phyloP scores from a whole-genome alignment of 2,888 invertebrate genomes.

The Mesopsocus fuscifrons region DNA sequence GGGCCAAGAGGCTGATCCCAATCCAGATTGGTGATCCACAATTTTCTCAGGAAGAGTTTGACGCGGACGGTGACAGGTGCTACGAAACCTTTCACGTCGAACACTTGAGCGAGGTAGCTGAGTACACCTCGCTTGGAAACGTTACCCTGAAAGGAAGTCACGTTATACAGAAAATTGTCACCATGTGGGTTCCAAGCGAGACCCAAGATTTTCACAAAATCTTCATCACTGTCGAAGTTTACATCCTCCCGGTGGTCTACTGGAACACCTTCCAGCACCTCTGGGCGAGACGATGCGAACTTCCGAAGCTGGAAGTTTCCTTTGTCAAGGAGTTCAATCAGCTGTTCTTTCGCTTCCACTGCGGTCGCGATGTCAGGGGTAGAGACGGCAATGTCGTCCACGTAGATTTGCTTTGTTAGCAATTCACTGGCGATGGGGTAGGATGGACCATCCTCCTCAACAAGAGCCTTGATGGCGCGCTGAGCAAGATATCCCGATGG shows the following conservation, averaged over 20 bases:
- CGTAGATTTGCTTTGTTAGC: constrained; percentile 18
- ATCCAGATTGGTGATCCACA: constrained; percentile 15
- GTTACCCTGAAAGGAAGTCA: too few relatives aligned
- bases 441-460: too few relatives aligned
- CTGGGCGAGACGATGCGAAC: constrained; percentile 15
- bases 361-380: constrained; percentile 12
- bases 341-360: too few relatives aligned
- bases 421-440: too few relatives aligned
- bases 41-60: constrained; percentile 16
- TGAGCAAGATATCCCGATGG: constrained; percentile 19
- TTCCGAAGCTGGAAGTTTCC: too few relatives aligned
- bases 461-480: constrained; percentile 17
- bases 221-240: background rate
- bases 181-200: constrained; percentile 13
- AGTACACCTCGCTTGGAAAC: too few relatives aligned
- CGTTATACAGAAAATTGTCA: too few relatives aligned
- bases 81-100: constrained; percentile 18
- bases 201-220: constrained; percentile 11
- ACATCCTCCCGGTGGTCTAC: too few relatives aligned
- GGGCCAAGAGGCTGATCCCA: constrained; percentile 17
- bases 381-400: constrained; percentile 21
- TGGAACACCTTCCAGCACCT: background rate
- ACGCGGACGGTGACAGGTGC: constrained; percentile 16
- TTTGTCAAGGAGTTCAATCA: too few relatives aligned
- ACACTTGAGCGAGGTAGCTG: too few relatives aligned